These are phyloP conservation scores for Mythimna impura DNA, from an alignment of 2,888 invertebrate species.

Conservation along the genomic window DNA sequence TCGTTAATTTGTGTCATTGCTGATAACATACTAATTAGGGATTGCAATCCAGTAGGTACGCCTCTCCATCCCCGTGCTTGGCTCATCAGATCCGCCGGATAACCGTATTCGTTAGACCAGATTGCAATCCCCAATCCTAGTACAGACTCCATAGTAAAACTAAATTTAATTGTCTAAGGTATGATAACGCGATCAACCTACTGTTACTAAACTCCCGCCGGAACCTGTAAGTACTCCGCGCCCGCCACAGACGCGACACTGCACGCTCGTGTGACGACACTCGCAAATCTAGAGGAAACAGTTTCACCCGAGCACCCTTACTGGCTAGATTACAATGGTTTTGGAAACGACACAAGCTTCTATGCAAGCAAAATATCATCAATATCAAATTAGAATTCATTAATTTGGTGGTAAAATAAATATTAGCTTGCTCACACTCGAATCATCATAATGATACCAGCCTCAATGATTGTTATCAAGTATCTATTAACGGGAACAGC, in stretches of 20 bases:
- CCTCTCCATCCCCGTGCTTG: neutral
- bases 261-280: constrained; percentile 1
- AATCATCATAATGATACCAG: no score
- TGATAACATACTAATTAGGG: neutral
- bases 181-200: constrained; percentile 48
- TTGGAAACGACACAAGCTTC: neutral
- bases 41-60: neutral
- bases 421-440: no score
- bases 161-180: constrained; percentile 35
- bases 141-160: neutral
- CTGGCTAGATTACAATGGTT: neutral
- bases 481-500: no score
- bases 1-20: neutral
- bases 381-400: neutral
- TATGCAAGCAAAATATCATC: neutral
- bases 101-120: neutral
- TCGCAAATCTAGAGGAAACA: neutral
- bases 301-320: constrained; percentile 6
- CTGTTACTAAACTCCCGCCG: constrained; percentile 35
- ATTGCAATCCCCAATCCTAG: neutral
- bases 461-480: no score
- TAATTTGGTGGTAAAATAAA: neutral
- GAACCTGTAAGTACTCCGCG: constrained; percentile 40
- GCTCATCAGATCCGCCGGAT: neutral
- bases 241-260: neutral